Percentiles rank a stretch among this genome's conserved stretches.
These are phyloP conservation scores for Uria aalge DNA, from an alignment of 2,113 vertebrate species.

Conservation along the genomic window DNA sequence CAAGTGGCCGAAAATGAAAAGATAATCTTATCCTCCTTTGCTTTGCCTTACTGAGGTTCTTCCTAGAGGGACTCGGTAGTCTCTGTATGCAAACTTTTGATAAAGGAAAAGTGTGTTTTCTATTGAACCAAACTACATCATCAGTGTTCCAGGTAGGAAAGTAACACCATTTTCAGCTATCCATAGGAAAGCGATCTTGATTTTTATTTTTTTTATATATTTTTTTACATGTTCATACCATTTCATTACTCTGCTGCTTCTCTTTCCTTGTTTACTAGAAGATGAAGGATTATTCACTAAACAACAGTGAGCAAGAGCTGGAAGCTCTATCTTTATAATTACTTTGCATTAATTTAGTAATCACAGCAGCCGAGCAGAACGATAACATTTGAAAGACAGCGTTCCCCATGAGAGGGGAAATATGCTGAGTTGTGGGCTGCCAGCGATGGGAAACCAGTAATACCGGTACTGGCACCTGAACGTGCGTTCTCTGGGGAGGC, in stretches of 20 bases:
- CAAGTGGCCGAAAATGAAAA: background rate
- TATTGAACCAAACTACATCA: background rate
- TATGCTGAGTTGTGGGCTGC: background rate
- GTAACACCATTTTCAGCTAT: background rate
- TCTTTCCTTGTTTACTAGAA: background rate
- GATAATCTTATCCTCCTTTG: background rate
- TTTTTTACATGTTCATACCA: background rate
- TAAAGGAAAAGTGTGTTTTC: background rate
- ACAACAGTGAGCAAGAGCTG: background rate
- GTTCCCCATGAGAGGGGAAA: background rate
- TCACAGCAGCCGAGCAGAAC: background rate
- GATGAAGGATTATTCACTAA: background rate
- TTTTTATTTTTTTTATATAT: background rate
- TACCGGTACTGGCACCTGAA: too few relatives aligned
- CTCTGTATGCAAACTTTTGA: background rate
- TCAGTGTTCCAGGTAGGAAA: background rate
- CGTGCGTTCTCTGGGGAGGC: rapidly evolving
- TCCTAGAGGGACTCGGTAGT: background rate
- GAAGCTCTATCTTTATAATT: background rate
- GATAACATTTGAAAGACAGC: background rate
- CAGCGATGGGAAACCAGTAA: background rate
- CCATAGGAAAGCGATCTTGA: background rate
- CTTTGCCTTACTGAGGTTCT: background rate
- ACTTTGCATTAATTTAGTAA: background rate
- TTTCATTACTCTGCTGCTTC: background rate